phyloP scores from a whole-genome alignment of 2,888 invertebrate genomes.

The Ormyrus thymus region DNA sequence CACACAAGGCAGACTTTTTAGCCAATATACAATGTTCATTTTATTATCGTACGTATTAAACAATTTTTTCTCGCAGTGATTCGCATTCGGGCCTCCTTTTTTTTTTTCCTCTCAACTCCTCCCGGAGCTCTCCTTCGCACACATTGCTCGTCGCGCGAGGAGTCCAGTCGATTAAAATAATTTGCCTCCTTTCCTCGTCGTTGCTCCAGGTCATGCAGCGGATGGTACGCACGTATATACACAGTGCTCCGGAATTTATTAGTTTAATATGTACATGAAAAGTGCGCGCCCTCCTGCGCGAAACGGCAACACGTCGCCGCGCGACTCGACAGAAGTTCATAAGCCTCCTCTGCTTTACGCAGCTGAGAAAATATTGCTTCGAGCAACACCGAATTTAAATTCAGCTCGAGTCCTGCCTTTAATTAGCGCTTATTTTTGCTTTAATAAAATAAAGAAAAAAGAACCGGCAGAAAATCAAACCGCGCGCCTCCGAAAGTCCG shows the following conservation, averaged over 20 bases:
- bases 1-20: constrained; percentile 15
- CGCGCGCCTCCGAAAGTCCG: no score
- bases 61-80: constrained; percentile 32
- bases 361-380: constrained; percentile 18
- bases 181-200: background rate
- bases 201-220: constrained; percentile 18
- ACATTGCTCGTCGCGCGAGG: background rate
- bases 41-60: constrained; percentile 43
- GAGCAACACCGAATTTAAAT: constrained; percentile 17
- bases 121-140: background rate
- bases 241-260: constrained; percentile 42
- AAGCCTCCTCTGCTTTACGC: background rate
- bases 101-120: background rate
- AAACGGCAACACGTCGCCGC: background rate
- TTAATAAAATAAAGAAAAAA: no score
- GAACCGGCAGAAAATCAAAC: no score
- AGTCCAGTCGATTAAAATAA: constrained; percentile 37
- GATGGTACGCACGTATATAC: constrained; percentile 36
- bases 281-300: background rate
- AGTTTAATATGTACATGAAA: constrained; percentile 40
- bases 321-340: background rate
- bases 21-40: constrained; percentile 47
- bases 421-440: no score
- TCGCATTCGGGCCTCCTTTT: constrained; percentile 36
- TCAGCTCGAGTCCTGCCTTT: background rate